A percentile compares a stretch with the other conserved stretches of the same genome.
Evolutionary conservation across 2,888 invertebrate species (phyloP).

Genomic region (Stenotaenia linearis): DNA sequence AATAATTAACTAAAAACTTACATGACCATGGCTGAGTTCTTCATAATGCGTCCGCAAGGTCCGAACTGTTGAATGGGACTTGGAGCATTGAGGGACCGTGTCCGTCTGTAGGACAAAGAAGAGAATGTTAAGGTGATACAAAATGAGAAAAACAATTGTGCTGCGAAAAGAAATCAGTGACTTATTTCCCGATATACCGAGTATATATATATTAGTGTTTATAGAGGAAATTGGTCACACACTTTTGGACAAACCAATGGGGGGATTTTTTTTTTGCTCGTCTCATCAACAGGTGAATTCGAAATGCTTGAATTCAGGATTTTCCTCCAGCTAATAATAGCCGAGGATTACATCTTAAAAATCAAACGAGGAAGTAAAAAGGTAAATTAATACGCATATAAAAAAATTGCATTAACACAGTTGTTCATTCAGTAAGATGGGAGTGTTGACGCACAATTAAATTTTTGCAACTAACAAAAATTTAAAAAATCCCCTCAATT

Average conservation of each 20-base stretch:
- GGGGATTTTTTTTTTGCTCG: background rate
- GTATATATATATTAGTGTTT: background rate
- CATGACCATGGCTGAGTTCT: conserved; percentile 94
- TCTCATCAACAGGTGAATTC: background rate
- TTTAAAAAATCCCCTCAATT: too few species aligned
- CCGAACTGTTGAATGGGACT: conserved; percentile 95
- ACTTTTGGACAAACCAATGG: background rate
- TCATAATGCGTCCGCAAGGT: conserved; percentile 96
- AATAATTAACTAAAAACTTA: conserved; percentile 57
- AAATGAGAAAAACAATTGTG: background rate
- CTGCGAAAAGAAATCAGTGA: too few species aligned
- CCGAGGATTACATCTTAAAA: background rate
- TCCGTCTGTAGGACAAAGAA: conserved; percentile 64
- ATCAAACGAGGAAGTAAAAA: background rate
- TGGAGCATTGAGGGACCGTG: conserved; percentile 90
- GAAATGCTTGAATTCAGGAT: background rate
- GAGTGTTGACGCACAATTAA: background rate
- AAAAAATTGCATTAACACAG: background rate
- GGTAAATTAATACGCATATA: background rate
- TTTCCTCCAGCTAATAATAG: conserved; percentile 15
- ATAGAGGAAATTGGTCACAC: conserved; percentile 14
- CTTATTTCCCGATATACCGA: background rate
- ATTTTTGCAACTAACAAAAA: background rate
- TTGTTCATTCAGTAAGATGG: background rate
- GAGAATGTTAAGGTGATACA: background rate